Evolutionary conservation across 2,888 invertebrate species (phyloP).

Genomic region (Ormia ochracea): DNA sequence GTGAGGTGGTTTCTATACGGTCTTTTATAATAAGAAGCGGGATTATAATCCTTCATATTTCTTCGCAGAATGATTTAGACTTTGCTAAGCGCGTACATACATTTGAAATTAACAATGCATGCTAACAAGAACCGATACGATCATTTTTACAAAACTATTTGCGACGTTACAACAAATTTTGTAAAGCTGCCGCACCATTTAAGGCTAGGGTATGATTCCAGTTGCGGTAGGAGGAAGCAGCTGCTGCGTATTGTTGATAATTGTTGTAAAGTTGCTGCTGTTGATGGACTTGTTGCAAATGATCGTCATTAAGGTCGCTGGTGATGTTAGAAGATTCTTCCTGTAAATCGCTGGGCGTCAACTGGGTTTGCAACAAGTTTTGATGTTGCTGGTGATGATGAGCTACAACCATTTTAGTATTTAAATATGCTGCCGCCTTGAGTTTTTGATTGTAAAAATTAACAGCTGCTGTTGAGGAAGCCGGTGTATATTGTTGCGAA

Average conservation of each 20-base stretch:
- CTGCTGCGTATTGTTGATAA: constrained; percentile 73
- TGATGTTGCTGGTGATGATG: constrained; percentile 65
- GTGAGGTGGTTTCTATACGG: not conserved
- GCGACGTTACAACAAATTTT: constrained; percentile 71
- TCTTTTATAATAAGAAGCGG: not conserved
- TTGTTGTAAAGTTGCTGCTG: constrained; percentile 72
- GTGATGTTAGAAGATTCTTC: constrained; percentile 74
- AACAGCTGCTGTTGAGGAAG: constrained; percentile 46
- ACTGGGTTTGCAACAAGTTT: constrained; percentile 69
- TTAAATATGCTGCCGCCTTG: constrained; percentile 50
- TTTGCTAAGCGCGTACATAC: too few relatives aligned
- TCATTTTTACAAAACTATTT: not conserved
- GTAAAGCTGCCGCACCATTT: constrained; percentile 73
- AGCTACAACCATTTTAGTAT: constrained; percentile 59
- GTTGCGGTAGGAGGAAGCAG: constrained; percentile 71
- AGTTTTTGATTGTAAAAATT: constrained; percentile 60
- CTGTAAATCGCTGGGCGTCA: constrained; percentile 66
- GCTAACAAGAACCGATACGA: not conserved
- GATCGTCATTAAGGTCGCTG: constrained; percentile 73
- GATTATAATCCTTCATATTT: not conserved
- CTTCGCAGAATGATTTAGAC: not conserved
- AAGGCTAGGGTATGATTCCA: constrained; percentile 73
- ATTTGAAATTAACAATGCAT: too few relatives aligned
- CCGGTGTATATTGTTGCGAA: constrained; percentile 66
- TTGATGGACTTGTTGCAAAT: constrained; percentile 67